A percentile compares a stretch with the other conserved stretches of the same genome.
phyloP scores from a whole-genome alignment of 2,888 invertebrate genomes.

The Stenotaenia linearis region DNA sequence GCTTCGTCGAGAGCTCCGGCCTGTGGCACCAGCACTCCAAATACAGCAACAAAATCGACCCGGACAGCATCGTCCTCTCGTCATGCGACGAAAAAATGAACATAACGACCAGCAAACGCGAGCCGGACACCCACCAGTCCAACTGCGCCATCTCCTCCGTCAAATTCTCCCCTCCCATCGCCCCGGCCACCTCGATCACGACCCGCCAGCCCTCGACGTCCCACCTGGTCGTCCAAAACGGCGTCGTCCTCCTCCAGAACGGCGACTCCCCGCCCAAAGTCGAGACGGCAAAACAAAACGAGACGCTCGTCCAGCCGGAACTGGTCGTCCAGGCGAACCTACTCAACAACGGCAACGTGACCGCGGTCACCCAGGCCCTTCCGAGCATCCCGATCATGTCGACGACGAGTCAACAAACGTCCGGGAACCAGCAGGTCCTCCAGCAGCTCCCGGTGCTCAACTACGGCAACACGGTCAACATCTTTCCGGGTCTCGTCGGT shows the following conservation, averaged over 20 bases:
- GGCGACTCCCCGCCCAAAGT: not conserved
- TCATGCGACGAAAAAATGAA: not conserved
- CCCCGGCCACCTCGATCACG: not conserved
- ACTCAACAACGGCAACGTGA: not conserved
- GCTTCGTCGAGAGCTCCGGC: constrained; percentile 42
- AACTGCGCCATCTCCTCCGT: not conserved
- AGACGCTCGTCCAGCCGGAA: not conserved
- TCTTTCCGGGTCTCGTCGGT: constrained; percentile 29
- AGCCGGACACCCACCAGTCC: not conserved
- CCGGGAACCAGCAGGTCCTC: constrained; percentile 24
- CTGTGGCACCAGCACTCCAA: constrained; percentile 34
- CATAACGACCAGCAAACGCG: not conserved
- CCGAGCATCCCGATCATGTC: constrained; percentile 36
- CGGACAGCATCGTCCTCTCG: not conserved
- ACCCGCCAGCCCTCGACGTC: not conserved
- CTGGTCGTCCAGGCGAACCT: not conserved
- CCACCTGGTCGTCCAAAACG: not conserved
- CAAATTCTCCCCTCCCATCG: not conserved
- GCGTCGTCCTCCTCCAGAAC: not conserved
- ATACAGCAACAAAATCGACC: constrained; percentile 31
- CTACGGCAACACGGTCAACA: constrained; percentile 33
- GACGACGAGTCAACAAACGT: constrained; percentile 33
- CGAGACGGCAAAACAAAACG: not conserved
- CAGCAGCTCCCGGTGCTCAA: constrained; percentile 35
- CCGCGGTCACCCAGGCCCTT: constrained; percentile 35